Base-by-base conservation (phyloP, 2,797 vertebrate species). In the Xiphophorus birchmanni region DNA sequence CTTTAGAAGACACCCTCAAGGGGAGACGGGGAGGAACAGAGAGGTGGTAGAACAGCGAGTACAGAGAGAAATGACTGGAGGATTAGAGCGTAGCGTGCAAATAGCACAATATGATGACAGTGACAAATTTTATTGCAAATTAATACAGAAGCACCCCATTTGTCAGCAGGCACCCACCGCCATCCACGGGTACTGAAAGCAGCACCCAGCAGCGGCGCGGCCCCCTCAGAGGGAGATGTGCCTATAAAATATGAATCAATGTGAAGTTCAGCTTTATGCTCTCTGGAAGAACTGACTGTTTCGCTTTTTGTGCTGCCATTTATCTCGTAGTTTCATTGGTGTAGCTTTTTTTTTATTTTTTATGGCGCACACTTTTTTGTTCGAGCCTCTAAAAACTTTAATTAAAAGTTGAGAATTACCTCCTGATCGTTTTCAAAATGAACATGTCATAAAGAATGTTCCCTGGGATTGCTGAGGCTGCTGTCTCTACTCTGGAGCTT, bases 111-210 rank as follows among this genome's bases (percentile, higher is more conserved):
- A 75, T 81, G 81, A 92, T 21, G 37, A 91, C 87, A 90, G 92
- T 93, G 89, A 94, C 89, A 92, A 85, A 80, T 89, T 90, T 88
- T 82, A 86, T 88, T 87, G 90, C 87, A 92, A 93, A 94, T 95
- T 83, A 91, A 91, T 79, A 91, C 81, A 82, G 89, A 86, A 63
- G 78, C 85, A 81, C 84, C 82, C 91, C 87, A 87, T 94, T 94
- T 95, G 89, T 94, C 93, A 92, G 92, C 92, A 75, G 92, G 87
- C 82, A 48, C 67, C 82, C 80, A 77, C 85, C 73, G 2, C 26
- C 37, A 73, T 47, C 21, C 35, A 63, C 86, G 78, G 92, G 88
- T 86, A 86, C 80, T 79, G 87, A 91, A 92, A 87, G 69, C 32
- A 83, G 86, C 88, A 82, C 79, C 85, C 88, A 86, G 89, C 82